Evolutionary conservation across 2,113 vertebrate species (phyloP).

Genomic region (Morphnarchus princeps): DNA sequence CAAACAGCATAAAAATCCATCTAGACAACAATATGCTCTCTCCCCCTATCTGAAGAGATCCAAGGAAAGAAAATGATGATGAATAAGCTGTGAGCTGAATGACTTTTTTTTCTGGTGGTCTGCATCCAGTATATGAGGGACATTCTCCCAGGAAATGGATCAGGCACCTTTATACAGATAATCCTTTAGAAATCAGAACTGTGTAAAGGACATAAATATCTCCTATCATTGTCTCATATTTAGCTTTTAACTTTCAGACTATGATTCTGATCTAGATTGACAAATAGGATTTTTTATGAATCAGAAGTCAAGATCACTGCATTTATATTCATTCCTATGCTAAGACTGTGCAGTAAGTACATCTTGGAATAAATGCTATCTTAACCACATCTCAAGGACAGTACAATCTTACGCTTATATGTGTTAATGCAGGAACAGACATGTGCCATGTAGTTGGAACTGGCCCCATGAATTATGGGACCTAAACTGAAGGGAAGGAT

Average conservation of each 20-base stretch:
- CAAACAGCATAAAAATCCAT: not conserved
- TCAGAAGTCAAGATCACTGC: not conserved
- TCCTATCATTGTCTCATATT: not conserved
- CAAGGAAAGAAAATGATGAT: not conserved
- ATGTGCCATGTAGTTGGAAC: not conserved
- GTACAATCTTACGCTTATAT: not conserved
- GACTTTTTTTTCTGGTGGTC: not conserved
- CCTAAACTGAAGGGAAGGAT: not conserved
- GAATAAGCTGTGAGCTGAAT: not conserved
- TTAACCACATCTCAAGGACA: not conserved
- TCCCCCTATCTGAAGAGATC: not conserved
- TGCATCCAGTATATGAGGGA: not conserved
- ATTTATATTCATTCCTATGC: not conserved
- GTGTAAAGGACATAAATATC: not conserved
- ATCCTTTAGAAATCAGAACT: not conserved
- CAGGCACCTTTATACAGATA: not conserved
- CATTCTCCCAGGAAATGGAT: not conserved
- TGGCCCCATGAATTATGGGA: not conserved
- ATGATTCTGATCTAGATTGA: not conserved
- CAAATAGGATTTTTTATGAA: not conserved
- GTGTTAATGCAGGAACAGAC: not conserved
- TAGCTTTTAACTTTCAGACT: not conserved
- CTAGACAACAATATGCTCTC: not conserved
- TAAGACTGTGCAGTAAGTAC: not conserved
- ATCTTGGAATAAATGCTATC: not conserved